A percentile compares a stretch with the other conserved stretches of the same genome.
Conservation (phyloP, 2,888 invertebrate species). For the Nomada flava region DNA sequence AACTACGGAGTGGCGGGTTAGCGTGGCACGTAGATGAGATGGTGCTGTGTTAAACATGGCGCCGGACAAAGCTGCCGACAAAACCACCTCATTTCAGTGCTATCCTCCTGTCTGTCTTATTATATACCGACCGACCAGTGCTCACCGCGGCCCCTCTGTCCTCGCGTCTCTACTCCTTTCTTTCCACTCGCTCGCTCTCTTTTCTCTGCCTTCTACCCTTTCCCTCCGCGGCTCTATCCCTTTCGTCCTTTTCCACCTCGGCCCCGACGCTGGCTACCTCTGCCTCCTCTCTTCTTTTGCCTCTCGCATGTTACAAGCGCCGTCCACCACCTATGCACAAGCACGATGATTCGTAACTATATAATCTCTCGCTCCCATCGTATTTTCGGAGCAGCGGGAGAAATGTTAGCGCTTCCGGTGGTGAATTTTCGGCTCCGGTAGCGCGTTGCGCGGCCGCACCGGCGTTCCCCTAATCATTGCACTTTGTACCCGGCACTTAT, state of each 20-base stretch:
- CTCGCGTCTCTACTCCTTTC: slow-evolving; percentile 51
- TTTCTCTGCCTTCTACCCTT: slow-evolving; percentile 45
- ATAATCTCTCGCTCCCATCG: background rate
- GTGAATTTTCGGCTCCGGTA: slow-evolving; percentile 9
- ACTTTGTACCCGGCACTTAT: slow-evolving; percentile 68
- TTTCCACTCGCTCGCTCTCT: slow-evolving; percentile 46
- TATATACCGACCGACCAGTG: slow-evolving; percentile 72
- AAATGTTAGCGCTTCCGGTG: background rate
- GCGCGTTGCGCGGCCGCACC: background rate
- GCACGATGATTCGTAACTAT: slow-evolving; percentile 25
- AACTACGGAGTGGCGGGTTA: slow-evolving; percentile 73
- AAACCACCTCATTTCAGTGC: slow-evolving; percentile 81
- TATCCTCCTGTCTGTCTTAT: slow-evolving; percentile 75
- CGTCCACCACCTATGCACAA: slow-evolving; percentile 34
- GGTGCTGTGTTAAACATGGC: slow-evolving; percentile 82
- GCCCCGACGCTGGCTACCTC: slow-evolving; percentile 30
- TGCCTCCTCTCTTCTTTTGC: slow-evolving; percentile 40
- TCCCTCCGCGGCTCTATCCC: slow-evolving; percentile 52
- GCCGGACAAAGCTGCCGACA: slow-evolving; percentile 82
- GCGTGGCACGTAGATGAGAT: slow-evolving; percentile 80
- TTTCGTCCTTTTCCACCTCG: slow-evolving; percentile 25
- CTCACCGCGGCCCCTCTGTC: slow-evolving; percentile 69
- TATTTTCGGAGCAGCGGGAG: background rate
- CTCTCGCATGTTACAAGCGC: slow-evolving; percentile 35
- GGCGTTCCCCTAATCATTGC: slow-evolving; percentile 52